Base-by-base conservation (phyloP, 2,888 invertebrate genomes). In the Campopleginae sp. region DNA sequence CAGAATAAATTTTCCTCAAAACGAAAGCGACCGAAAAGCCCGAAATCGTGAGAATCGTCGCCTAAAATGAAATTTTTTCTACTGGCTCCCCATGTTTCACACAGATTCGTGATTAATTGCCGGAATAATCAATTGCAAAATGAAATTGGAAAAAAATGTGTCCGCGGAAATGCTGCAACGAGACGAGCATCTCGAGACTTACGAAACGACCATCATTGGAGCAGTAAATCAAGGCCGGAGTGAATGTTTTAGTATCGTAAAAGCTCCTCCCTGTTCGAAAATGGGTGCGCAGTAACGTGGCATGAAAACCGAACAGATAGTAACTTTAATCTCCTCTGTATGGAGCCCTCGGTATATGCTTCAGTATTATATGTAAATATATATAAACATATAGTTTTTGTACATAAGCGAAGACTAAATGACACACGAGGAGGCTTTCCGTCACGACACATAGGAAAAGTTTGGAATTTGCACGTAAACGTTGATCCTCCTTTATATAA, bases 391-490 rank as follows among this genome's bases (percentile, higher is more conserved):
- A 66, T 23, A 48, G 66, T 78, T 33, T 78, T 31, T 12, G 58
- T 48, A 17, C n/a, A 38, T 61, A 61, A 61, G 42, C 48, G 19
- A 38, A 58, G 19, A 8, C 48, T 83, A 74, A 68, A 83, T 74
- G 68, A 65, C 68, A 83, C 68, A 42, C 19, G 65, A 68, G 72
- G 46, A 61, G 31, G 66, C 68, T 78, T 77, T 82, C 70, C 14
- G 63, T 33, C 63, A 14, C 71, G 23, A 12, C 19, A 38, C 27
- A 65, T 14, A 58, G 65, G 44, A 72, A 65, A 82, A 82, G 71
- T 78, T 77, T 46, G 61, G n/a, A 74, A 68, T 79, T 78, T 74
- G 61, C 68, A 58, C 63, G 75, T 63, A 38, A 63, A 48, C 33
- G 68, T 74, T 74, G 33, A 75, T 58, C 75, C 63, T 48, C 46